These are phyloP conservation scores for Esox masquinongy DNA, from an alignment of 2,797 vertebrate species.

Conservation along the genomic window DNA sequence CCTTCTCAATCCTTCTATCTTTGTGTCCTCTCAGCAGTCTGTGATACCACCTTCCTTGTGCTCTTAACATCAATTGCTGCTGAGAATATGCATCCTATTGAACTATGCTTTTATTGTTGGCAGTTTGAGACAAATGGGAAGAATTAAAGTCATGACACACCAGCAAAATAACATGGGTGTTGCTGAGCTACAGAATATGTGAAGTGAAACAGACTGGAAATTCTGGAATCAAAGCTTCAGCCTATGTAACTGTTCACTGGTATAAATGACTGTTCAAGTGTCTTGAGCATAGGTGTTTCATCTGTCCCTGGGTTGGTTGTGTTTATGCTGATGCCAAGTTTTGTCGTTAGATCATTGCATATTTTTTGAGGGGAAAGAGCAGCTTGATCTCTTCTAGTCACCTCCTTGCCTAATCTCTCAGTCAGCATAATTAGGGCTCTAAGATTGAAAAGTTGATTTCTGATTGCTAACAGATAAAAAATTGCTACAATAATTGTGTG, in stretches of 20 bases:
- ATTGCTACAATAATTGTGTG: constrained; percentile 6
- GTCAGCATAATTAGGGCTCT: constrained; percentile 9
- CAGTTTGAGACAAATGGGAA: constrained; percentile 41
- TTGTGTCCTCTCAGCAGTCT: constrained; percentile 30
- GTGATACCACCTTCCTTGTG: constrained; percentile 30
- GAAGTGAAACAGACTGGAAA: constrained; percentile 27
- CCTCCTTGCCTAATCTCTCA: constrained; percentile 6
- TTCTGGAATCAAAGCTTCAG: constrained; percentile 33
- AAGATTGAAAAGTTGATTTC: neutral
- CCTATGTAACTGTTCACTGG: constrained; percentile 29
- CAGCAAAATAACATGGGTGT: constrained; percentile 18
- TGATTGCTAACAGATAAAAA: constrained; percentile 14
- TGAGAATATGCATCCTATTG: constrained; percentile 19
- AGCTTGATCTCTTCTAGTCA: constrained; percentile 7
- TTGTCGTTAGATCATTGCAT: neutral
- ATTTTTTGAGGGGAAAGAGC: constrained; percentile 8
- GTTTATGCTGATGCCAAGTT: neutral
- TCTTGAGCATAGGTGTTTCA: neutral
- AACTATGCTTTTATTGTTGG: constrained; percentile 14
- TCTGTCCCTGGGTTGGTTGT: neutral
- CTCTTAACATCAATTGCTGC: constrained; percentile 15
- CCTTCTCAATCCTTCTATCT: neutral
- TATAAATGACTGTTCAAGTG: constrained; percentile 15
- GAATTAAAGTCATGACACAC: constrained; percentile 26
- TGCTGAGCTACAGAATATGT: constrained; percentile 11